phyloP scores from a whole-genome alignment of 2,797 vertebrate species.

The Periophthalmus magnuspinnatus region DNA sequence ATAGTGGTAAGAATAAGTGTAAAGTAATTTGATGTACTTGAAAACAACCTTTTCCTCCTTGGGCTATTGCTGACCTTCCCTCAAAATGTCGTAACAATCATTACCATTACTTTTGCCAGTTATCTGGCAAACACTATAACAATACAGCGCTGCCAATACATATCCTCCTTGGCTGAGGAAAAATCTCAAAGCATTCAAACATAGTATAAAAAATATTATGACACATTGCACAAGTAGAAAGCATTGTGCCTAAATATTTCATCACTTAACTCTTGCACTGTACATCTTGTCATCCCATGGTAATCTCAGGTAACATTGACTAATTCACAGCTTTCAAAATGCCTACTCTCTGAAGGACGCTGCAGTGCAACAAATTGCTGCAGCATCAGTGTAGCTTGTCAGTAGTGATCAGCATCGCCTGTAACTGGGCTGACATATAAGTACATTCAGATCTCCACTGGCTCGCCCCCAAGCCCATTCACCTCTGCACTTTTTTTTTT shows the following conservation, averaged over 20 bases:
- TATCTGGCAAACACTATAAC: neutral
- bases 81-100: neutral
- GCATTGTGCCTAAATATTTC: slow-evolving; percentile 47
- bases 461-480: slow-evolving; percentile 45
- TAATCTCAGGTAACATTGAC: slow-evolving; percentile 55
- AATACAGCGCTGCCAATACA: neutral
- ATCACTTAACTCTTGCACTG: slow-evolving; percentile 21
- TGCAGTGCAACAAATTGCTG: slow-evolving; percentile 56
- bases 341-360: slow-evolving; percentile 42
- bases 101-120: neutral
- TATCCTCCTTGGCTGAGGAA: neutral
- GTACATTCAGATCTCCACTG: slow-evolving; percentile 64
- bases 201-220: slow-evolving; percentile 1
- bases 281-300: slow-evolving; percentile 42
- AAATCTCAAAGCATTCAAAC: slow-evolving; percentile 10
- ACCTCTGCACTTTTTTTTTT: slow-evolving; percentile 55
- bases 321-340: slow-evolving; percentile 29
- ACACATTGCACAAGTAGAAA: slow-evolving; percentile 29
- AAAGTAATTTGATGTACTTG: neutral
- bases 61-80: neutral
- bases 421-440: slow-evolving; percentile 58
- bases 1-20: neutral
- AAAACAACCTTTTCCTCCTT: neutral
- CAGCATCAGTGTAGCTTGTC: slow-evolving; percentile 70
- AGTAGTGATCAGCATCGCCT: slow-evolving; percentile 64